Evolutionary conservation across 2,888 invertebrate species (phyloP).

Genomic region (Acanthoscelides obtectus): DNA sequence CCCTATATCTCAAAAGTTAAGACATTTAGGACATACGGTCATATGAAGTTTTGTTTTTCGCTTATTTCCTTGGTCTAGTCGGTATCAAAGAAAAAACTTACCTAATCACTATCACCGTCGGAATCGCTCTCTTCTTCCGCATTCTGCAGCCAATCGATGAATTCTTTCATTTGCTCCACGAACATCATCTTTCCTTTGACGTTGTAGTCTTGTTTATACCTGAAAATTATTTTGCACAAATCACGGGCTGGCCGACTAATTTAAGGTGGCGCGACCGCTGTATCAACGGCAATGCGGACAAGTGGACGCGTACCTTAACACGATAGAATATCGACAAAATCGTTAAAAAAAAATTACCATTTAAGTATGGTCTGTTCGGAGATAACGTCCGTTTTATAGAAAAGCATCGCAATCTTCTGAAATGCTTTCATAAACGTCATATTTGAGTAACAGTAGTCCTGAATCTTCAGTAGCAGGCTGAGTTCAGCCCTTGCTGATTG

Average conservation of each 20-base stretch:
- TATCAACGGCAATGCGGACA: too few species aligned
- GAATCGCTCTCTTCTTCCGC: slow-evolving; percentile 83
- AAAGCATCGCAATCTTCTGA: slow-evolving; percentile 92
- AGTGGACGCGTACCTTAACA: too few species aligned
- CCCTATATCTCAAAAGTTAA: too few species aligned
- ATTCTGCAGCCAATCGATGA: slow-evolving; percentile 95
- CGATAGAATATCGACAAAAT: too few species aligned
- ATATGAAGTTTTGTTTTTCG: too few species aligned
- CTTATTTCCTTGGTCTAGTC: neutral
- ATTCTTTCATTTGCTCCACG: slow-evolving; percentile 96
- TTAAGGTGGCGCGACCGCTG: too few species aligned
- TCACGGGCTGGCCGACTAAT: too few species aligned
- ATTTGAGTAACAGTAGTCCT: slow-evolving; percentile 98
- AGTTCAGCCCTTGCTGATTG: slow-evolving; percentile 83
- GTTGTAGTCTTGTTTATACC: slow-evolving; percentile 85
- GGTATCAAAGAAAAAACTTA: slow-evolving; percentile 7
- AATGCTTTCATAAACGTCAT: slow-evolving; percentile 99
- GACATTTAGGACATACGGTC: too few species aligned
- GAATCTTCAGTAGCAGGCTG: slow-evolving; percentile 84
- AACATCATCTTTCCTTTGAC: slow-evolving; percentile 96
- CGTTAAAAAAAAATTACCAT: too few species aligned
- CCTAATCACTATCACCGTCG: slow-evolving; percentile 48
- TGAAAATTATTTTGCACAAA: neutral
- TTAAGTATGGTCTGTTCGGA: slow-evolving; percentile 93
- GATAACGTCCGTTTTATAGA: slow-evolving; percentile 94